Base-by-base conservation (phyloP, 2,888 invertebrate genomes). In the Drosophila sordidula region DNA sequence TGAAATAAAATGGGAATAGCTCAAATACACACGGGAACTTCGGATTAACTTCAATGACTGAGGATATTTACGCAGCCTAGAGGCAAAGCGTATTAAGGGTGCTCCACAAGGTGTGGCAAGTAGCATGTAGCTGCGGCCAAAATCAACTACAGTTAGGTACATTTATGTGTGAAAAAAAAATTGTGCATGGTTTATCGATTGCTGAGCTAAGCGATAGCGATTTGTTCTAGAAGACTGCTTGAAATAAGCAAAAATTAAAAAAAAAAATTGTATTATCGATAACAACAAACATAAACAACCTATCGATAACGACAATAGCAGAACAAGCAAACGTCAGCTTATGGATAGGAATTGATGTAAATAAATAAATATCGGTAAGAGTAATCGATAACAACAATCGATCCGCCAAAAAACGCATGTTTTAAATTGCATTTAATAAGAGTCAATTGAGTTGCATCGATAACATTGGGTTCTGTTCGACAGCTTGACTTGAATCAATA, bases 51-150 rank as follows among this genome's bases (percentile, higher is more conserved):
- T 12, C 12, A 44, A 14, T n/a, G 8, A 41, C 11, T 26, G 38
- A 12, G 14, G 26, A 14, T 54, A 45, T 14, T 14, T 34, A 11
- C 6, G 14, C 8, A 39, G 47, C 36, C 46, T 26, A 14, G 25
- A 8, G 45, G 36, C 26, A 12, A 32, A 32, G 4, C 14, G 32
- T 11, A 42, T 1, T 4, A 46, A 2, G 14, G 8, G 18, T n/a
- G 5, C 6, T 29, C 45, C 44, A 54, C 22, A 16, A 26, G 11
- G 4, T 52, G 34, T 12, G 66, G 8, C 14, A 38, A 18, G 25
- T 29, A n/a, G n/a, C 44, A 25, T 44, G 44, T 32, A 57, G 34
- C 29, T 75, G 58, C 75, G 70, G 57, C 57, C 70, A 58, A 41
- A 14, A 45, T 22, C 12, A 56, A 51, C 70, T 73, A 73, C 70